Percentiles rank a stretch among this genome's conserved stretches.
phyloP scores from a whole-genome alignment of 2,113 vertebrate genomes.

The Elephantulus edwardii region DNA sequence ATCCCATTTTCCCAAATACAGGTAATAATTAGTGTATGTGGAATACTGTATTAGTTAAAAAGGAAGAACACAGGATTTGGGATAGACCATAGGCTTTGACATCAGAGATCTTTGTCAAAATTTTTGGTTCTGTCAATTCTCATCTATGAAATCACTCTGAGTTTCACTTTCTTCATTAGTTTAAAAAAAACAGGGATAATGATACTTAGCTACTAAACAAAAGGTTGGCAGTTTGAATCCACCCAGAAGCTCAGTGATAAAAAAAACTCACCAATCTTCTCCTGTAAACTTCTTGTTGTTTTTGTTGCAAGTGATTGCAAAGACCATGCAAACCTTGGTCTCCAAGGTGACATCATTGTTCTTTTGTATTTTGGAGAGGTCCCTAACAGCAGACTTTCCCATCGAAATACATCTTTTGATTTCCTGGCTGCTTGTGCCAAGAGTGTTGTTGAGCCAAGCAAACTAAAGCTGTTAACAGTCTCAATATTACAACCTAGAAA shows the following conservation, averaged over 20 bases:
- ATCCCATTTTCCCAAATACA: no score
- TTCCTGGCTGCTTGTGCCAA: no score
- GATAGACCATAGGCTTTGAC: not conserved
- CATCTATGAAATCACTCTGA: not conserved
- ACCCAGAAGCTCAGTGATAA: not conserved
- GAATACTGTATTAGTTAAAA: not conserved
- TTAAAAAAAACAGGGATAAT: not conserved
- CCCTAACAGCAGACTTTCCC: no score
- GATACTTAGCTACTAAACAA: not conserved
- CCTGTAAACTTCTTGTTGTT: not conserved
- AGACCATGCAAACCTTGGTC: no score
- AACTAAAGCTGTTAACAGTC: no score
- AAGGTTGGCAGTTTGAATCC: not conserved
- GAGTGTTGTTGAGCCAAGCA: no score
- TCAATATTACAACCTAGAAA: not conserved
- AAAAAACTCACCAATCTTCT: not conserved
- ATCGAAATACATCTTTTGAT: no score
- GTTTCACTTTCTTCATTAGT: constrained; percentile 1
- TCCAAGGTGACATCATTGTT: no score
- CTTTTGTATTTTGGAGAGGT: no score
- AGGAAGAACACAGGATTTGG: not conserved
- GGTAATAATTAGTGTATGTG: constrained; percentile 48
- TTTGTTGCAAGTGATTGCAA: no score
- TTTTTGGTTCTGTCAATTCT: not conserved
- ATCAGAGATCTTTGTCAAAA: not conserved